Evolutionary conservation across 2,113 vertebrate species (phyloP).

Genomic region (Electrona antarctica): DNA sequence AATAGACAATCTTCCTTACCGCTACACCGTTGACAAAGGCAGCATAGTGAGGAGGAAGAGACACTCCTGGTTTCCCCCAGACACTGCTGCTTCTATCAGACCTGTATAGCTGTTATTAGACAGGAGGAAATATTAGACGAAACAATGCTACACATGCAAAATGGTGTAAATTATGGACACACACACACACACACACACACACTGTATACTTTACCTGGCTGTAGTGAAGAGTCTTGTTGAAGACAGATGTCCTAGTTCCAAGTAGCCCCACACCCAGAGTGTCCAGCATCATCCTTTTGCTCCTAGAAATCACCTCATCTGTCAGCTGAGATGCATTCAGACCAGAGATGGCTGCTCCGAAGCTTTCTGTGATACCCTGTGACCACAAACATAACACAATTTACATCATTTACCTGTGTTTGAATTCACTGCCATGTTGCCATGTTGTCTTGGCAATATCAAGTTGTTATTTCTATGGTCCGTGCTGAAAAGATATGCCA

Average conservation of each 20-base stretch:
- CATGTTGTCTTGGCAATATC: too few species aligned
- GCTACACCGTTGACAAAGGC: conserved; percentile 93
- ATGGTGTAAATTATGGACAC: not conserved
- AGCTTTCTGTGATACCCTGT: conserved; percentile 89
- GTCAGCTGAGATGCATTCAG: conserved; percentile 83
- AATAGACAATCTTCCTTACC: conserved; percentile 84
- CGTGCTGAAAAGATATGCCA: not conserved
- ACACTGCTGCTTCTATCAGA: conserved; percentile 81
- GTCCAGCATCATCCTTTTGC: conserved; percentile 95
- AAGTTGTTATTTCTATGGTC: too few species aligned
- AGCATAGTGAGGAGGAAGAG: conserved; percentile 84
- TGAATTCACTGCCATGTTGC: too few species aligned
- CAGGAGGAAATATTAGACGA: not conserved
- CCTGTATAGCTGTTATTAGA: conserved; percentile 75
- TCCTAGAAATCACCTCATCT: conserved; percentile 82
- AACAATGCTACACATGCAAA: not conserved
- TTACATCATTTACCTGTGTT: too few species aligned
- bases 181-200: too few species aligned
- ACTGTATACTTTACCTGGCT: conserved; percentile 81
- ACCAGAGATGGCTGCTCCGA: conserved; percentile 83
- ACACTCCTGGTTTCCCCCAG: conserved; percentile 82
- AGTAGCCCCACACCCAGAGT: conserved; percentile 89
- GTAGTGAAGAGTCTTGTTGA: conserved; percentile 82
- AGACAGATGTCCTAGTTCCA: conserved; percentile 86
- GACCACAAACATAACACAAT: not conserved